phyloP scores from a whole-genome alignment of 2,113 vertebrate genomes.

The Eretmodus cyanostictus region DNA sequence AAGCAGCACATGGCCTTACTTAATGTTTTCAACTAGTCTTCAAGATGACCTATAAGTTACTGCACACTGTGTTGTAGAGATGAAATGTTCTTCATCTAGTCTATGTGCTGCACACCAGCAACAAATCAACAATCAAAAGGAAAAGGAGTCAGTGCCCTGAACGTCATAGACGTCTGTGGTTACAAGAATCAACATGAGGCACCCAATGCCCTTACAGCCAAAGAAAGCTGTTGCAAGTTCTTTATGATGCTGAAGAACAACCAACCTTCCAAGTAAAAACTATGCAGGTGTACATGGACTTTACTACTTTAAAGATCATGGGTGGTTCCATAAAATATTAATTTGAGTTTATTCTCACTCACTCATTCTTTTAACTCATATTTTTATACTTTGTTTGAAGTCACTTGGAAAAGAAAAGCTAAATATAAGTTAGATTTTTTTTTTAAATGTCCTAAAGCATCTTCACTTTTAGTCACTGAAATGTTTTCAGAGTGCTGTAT shows the following conservation, averaged over 20 bases:
- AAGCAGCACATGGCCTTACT: neutral
- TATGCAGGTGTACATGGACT: neutral
- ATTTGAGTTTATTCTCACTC: neutral
- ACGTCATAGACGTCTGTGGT: neutral
- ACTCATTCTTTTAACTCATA: neutral
- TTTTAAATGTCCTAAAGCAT: neutral
- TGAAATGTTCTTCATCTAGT: neutral
- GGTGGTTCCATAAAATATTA: neutral
- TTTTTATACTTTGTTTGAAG: neutral
- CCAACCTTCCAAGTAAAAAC: neutral
- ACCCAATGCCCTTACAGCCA: accelerated
- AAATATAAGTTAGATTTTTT: neutral
- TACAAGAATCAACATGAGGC: neutral
- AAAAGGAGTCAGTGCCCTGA: neutral
- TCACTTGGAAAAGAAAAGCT: neutral
- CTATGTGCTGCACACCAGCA: neutral
- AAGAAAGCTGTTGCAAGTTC: neutral
- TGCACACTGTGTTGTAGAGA: neutral
- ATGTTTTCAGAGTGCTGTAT: neutral
- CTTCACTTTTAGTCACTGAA: neutral
- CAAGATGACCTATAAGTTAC: neutral
- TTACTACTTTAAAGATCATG: neutral
- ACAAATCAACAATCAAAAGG: neutral
- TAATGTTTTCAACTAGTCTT: neutral
- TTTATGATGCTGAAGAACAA: neutral